Evolutionary conservation across 2,113 vertebrate genomes (phyloP), one percentile per base, ranked within the genome.

Genomic region (Gulo gulo): DNA sequence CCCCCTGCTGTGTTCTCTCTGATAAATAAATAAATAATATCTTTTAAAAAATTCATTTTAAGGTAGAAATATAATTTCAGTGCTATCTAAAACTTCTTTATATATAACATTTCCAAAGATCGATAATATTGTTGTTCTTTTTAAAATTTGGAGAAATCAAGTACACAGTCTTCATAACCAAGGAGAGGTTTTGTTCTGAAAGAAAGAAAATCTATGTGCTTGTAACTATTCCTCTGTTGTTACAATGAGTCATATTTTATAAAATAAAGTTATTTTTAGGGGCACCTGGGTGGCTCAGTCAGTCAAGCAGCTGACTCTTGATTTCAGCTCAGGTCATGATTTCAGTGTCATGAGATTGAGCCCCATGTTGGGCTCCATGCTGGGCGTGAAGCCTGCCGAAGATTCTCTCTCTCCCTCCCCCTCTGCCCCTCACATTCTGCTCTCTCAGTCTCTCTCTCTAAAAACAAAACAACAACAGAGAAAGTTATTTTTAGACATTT

Each of bases 51-150:
- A 13, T 92, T 97, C 63, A 97, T 94, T 97, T 88, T 94, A 96
- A 96, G 71, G 79, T 81, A 96, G 83, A 97, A 97, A 90, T 88
- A 91, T 89, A 85, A 95, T 94, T 98, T 97, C 47, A 96, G 91
- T 63, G 50, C 52, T 94, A 96, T 93, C 31, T 78, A 82, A 96
- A 95, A 89, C 26, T 86, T 97, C 47, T 91, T 95, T 87, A 87
- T 84, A 95, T 36, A 79, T 95, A 88, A 31, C 74, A 94, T 87
- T 97, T 90, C 92, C 84, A 90, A 67, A 81, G 59, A 98, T 55
- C 63, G 36, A 42, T 93, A 69, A 83, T 90, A 93, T 57, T 81
- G 50, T 87, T 94, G 83, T 11, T 91, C 80, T 94, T 92, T 83
- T 80, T 85, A 84, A 96, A 82, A 96, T 94, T 71, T 36, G 86